These are phyloP conservation scores for Aurelia aurita complex sp. Pacific DNA, from an alignment of 30 jellyfish, hydroid and myxozoan genomes.

Conservation along the genomic window DNA sequence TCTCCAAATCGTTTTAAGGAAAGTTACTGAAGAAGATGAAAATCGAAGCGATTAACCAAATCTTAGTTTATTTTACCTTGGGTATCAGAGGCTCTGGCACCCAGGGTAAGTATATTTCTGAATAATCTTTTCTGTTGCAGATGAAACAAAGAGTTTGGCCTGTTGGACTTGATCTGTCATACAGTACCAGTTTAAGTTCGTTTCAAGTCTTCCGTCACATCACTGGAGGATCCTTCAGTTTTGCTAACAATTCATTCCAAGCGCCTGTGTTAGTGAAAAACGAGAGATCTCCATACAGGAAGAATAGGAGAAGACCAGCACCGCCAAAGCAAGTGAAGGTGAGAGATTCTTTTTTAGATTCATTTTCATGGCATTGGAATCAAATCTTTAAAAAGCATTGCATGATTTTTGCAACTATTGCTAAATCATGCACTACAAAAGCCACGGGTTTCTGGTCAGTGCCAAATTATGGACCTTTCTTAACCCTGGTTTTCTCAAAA, in stretches of 20 bases:
- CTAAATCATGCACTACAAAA: too few species aligned
- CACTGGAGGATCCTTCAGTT: conserved; percentile 57
- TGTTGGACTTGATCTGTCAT: conserved; percentile 69
- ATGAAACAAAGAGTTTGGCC: conserved; percentile 87
- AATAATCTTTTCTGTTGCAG: conserved; percentile 9
- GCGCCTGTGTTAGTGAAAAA: conserved; percentile 50
- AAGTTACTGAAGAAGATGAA: too few species aligned
- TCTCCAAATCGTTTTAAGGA: too few species aligned
- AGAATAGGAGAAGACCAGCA: conserved; percentile 31
- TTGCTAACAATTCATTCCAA: conserved; percentile 27
- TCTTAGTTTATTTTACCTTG: too few species aligned
- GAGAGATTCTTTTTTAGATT: neutral
- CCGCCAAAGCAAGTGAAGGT: neutral
- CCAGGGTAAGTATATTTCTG: too few species aligned
- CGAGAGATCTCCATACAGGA: conserved; percentile 42
- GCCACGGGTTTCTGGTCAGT: too few species aligned
- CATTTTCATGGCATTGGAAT: neutral
- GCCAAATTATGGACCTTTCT: too few species aligned
- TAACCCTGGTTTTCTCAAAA: too few species aligned
- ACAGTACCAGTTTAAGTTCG: conserved; percentile 55
- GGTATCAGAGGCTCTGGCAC: too few species aligned
- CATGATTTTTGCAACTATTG: too few species aligned
- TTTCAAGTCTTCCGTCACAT: conserved; percentile 38
- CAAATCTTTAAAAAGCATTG: too few species aligned
- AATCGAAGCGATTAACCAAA: too few species aligned